Percentiles rank a stretch among this genome's conserved stretches.
These are phyloP conservation scores for Drosophila antonietae DNA, from an alignment of 2,888 invertebrate species.

Conservation along the genomic window DNA sequence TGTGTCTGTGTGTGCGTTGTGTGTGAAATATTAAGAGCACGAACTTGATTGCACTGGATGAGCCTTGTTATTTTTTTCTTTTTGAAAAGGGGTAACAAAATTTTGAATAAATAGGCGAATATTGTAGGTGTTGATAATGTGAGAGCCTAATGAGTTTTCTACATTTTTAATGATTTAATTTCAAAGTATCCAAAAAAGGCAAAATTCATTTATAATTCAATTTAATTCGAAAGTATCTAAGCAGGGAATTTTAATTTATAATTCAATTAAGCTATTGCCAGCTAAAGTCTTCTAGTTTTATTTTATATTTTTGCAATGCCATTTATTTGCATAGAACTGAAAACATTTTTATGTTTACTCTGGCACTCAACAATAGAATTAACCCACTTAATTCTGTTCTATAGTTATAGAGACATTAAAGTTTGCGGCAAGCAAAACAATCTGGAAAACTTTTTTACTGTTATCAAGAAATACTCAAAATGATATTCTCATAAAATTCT, in stretches of 20 bases:
- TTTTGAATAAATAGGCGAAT: not conserved
- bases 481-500: not conserved
- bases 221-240: too few species aligned
- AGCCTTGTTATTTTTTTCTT: too few species aligned
- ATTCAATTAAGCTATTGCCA: too few species aligned
- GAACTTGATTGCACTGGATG: slow-evolving; percentile 6
- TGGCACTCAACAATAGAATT: not conserved
- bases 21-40: slow-evolving; percentile 7
- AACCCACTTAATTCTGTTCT: not conserved
- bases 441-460: slow-evolving; percentile 1
- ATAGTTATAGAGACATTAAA: not conserved
- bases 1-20: not conserved
- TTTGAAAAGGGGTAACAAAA: not conserved
- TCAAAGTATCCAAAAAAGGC: not conserved
- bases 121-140: not conserved
- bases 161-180: not conserved
- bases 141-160: not conserved
- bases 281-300: too few species aligned
- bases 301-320: not conserved
- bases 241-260: too few species aligned
- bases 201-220: too few species aligned
- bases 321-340: not conserved
- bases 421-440: not conserved
- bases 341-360: not conserved
- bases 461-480: not conserved